Conservation (phyloP, 2,888 invertebrate genomes). For the Acronicta psi region DNA sequence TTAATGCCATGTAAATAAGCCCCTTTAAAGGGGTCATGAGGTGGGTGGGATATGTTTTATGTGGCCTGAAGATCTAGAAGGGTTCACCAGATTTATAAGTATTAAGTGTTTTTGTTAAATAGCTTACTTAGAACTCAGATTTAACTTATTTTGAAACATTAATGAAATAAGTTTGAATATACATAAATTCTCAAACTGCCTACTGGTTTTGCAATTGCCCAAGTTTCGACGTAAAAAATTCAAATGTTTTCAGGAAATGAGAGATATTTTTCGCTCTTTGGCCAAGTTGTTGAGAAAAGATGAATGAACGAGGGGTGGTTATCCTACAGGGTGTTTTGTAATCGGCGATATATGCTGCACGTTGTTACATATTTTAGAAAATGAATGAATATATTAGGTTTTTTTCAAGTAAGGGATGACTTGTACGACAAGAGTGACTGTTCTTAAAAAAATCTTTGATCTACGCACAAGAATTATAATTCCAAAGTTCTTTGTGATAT, state of each 20-base stretch:
- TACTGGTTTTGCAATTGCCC: constrained; percentile 49
- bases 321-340: not conserved
- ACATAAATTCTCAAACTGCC: constrained; percentile 50
- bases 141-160: constrained; percentile 51
- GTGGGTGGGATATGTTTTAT: constrained; percentile 18
- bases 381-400: no score
- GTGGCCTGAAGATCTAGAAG: constrained; percentile 24
- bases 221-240: constrained; percentile 55
- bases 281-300: constrained; percentile 8
- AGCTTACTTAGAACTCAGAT: constrained; percentile 34
- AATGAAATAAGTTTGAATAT: constrained; percentile 57
- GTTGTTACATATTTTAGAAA: no score
- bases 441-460: no score
- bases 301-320: constrained; percentile 11
- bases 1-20: no score
- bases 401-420: no score
- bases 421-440: no score
- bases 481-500: no score
- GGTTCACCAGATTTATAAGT: constrained; percentile 30
- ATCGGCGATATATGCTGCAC: not conserved
- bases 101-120: constrained; percentile 29
- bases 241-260: constrained; percentile 40
- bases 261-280: constrained; percentile 29
- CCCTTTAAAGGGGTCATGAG: constrained; percentile 33
- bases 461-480: no score